Conservation (phyloP, 2,888 invertebrate species). For the Tineola bisselliella region DNA sequence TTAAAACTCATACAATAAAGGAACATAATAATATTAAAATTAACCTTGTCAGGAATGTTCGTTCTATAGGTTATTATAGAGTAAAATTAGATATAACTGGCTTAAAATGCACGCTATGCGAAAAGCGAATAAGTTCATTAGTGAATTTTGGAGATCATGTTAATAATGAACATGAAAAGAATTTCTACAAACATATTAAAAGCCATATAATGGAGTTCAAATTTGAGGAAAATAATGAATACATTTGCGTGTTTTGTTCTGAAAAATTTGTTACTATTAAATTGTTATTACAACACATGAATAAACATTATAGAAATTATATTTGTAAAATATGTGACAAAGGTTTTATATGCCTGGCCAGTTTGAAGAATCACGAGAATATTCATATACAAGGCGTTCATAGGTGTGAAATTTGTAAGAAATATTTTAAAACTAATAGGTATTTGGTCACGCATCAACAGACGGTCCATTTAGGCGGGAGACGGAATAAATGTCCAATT, state of each 20-base stretch:
- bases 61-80: conserved; percentile 19
- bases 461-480: conserved; percentile 27
- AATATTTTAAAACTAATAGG: conserved; percentile 36
- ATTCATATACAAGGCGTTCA: conserved; percentile 29
- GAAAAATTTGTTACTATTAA: conserved; percentile 22
- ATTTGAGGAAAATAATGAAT: conserved; percentile 21
- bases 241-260: conserved; percentile 21
- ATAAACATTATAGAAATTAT: conserved; percentile 26
- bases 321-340: conserved; percentile 26
- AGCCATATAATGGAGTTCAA: conserved; percentile 27
- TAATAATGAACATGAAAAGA: conserved; percentile 19
- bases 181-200: conserved; percentile 18
- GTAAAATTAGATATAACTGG: conserved; percentile 30
- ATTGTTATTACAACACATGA: conserved; percentile 27
- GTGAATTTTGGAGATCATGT: conserved; percentile 21
- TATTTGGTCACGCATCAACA: conserved; percentile 26
- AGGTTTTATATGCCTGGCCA: conserved; percentile 24
- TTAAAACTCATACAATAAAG: conserved; percentile 26
- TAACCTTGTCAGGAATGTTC: not conserved
- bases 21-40: conserved; percentile 21
- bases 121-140: conserved; percentile 14
- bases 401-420: conserved; percentile 47
- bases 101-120: conserved; percentile 28
- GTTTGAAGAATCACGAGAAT: conserved; percentile 22
- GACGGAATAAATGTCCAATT: conserved; percentile 19